phyloP scores from a whole-genome alignment of 2,888 invertebrate genomes.

The Scaptomyza polygonia region DNA sequence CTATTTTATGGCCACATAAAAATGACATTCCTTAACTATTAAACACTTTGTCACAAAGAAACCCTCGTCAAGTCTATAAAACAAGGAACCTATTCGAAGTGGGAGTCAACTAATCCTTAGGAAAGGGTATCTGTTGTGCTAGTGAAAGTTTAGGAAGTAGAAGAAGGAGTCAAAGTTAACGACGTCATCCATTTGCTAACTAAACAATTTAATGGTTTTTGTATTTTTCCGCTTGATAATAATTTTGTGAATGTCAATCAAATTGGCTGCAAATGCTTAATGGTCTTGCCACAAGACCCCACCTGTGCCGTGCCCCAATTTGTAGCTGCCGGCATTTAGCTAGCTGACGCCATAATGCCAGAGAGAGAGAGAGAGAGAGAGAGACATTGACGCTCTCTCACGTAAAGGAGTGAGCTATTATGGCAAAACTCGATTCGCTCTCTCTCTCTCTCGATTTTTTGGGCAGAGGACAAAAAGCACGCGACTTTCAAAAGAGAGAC shows the following conservation, averaged over 20 bases:
- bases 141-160: not conserved
- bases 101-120: no score
- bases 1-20: not conserved
- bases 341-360: constrained; percentile 34
- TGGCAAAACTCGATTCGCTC: constrained; percentile 48
- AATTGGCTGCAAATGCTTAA: constrained; percentile 52
- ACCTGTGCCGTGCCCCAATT: constrained; percentile 19
- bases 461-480: constrained; percentile 60
- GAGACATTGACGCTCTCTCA: not conserved
- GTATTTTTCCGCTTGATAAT: constrained; percentile 72
- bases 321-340: constrained; percentile 21
- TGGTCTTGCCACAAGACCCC: constrained; percentile 2
- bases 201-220: constrained; percentile 45
- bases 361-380: constrained; percentile 13
- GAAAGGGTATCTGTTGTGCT: not conserved
- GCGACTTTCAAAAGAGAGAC: constrained; percentile 28
- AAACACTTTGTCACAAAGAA: not conserved
- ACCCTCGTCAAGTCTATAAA: constrained; percentile 2
- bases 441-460: constrained; percentile 21
- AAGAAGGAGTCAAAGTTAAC: not conserved
- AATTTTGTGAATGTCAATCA: constrained; percentile 65
- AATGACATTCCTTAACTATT: not conserved
- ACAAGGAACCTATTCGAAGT: constrained; percentile 5
- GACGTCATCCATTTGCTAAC: constrained; percentile 11
- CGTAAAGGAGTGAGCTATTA: constrained; percentile 9